Base-by-base conservation (phyloP, 2,113 vertebrate species). In the Elgaria multicarinata region DNA sequence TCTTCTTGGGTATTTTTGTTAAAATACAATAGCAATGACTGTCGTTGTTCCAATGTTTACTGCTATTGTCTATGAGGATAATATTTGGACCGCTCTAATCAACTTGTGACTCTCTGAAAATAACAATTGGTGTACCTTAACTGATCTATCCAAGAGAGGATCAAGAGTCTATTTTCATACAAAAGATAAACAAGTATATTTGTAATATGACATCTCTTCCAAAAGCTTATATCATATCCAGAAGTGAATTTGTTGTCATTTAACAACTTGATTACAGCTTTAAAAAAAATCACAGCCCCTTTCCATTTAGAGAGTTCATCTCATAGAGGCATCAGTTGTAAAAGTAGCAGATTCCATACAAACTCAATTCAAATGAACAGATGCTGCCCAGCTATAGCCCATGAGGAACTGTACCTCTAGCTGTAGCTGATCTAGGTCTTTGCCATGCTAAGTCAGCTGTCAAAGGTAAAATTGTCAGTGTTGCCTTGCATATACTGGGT, bases 21-120 rank as follows among this genome's bases (percentile, higher is more conserved):
- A 18, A 81, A 82, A 28, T 77, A 50, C 58, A 76, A 77, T 42
- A 77, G 58, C 44, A 84, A 55, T 77, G 81, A 55, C 81, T 84
- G 24, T n/a, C 44, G 53, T 84, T 77, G 58, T 89, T 78, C 81
- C 81, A n/a, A 24, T 84, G 72, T 53, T 84, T 84, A 77, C 36
- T 84, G 44, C 42, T 77, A 28, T 88, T 88, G 44, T 55, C 31
- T 80, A 50, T 13, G 20, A 42, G 13, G n/a, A 81, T 36, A 78
- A 79, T 80, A 77, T 44, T 71, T 82, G 74, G 26, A n/a, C 74
- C 62, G 50, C n/a, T 77, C 53, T 89, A 76, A 83, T 76, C 87
- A 50, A 83, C 12, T 55, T 36, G 33, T 39, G n/a, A 33, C 24
- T 53, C 44, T 84, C 64, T 67, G 81, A 67, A 89, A 42, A 66